Evolutionary conservation across 2,113 vertebrate species (phyloP).

Genomic region (Edolisoma coerulescens): DNA sequence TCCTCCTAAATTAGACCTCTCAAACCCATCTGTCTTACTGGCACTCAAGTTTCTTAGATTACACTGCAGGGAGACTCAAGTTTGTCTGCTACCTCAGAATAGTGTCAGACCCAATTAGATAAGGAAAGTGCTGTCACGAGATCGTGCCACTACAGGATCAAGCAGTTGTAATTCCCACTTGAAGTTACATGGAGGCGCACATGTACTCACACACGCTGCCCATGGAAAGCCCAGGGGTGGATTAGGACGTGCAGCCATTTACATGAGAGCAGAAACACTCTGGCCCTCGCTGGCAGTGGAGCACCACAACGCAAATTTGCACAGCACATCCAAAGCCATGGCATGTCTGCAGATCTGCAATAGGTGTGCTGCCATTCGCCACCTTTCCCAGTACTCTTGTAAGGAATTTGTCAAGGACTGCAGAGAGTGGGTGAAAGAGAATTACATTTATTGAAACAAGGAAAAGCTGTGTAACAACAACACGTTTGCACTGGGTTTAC

Average conservation of each 20-base stretch:
- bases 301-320: not conserved
- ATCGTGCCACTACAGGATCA: not conserved
- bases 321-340: not conserved
- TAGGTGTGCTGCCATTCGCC: not conserved
- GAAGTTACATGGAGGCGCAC: not conserved
- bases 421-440: not conserved
- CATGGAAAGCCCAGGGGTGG: not conserved
- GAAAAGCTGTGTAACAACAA: not conserved
- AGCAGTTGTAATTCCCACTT: not conserved
- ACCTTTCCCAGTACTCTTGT: not conserved
- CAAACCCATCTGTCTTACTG: slow-evolving; percentile 27
- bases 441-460: not conserved
- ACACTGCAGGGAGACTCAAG: not conserved
- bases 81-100: slow-evolving; percentile 20
- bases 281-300: accelerated
- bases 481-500: not conserved
- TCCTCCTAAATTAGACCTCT: slow-evolving; percentile 37
- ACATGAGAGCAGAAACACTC: accelerated
- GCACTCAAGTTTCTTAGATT: slow-evolving; percentile 22
- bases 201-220: not conserved
- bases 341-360: not conserved
- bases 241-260: not conserved
- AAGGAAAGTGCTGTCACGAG: not conserved
- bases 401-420: not conserved
- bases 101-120: slow-evolving; percentile 9